Evolutionary conservation across 2,113 vertebrate species (phyloP).

Genomic region (Hemichromis elongatus): DNA sequence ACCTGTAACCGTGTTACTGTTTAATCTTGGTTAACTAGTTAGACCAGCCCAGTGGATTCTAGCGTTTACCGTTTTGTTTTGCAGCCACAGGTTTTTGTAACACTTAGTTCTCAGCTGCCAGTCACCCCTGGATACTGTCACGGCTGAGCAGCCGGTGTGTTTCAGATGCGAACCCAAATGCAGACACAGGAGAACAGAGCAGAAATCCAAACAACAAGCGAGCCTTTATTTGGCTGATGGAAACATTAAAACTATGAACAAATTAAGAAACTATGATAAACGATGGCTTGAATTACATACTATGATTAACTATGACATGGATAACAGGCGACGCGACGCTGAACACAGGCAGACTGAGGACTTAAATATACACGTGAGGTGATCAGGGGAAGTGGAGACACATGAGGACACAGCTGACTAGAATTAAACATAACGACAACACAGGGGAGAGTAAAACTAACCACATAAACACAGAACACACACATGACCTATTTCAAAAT

Average conservation of each 20-base stretch:
- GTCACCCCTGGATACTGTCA: not conserved
- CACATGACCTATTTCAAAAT: not conserved
- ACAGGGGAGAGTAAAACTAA: not conserved
- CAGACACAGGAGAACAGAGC: not conserved
- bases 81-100: not conserved
- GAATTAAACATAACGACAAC: not conserved
- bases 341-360: not conserved
- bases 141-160: not conserved
- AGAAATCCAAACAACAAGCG: not conserved
- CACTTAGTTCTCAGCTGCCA: not conserved
- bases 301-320: not conserved
- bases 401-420: not conserved
- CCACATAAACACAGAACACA: not conserved
- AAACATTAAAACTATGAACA: not conserved
- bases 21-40: not conserved
- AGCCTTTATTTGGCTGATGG: not conserved
- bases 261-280: not conserved
- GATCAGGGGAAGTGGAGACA: not conserved
- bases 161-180: not conserved
- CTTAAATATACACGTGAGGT: not conserved
- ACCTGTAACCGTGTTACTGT: not conserved
- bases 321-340: rapidly evolving
- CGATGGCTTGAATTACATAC: not conserved
- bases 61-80: not conserved
- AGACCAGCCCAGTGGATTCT: not conserved